phyloP scores from a whole-genome alignment of 2,797 vertebrate genomes.

The Enteromius viviparus region DNA sequence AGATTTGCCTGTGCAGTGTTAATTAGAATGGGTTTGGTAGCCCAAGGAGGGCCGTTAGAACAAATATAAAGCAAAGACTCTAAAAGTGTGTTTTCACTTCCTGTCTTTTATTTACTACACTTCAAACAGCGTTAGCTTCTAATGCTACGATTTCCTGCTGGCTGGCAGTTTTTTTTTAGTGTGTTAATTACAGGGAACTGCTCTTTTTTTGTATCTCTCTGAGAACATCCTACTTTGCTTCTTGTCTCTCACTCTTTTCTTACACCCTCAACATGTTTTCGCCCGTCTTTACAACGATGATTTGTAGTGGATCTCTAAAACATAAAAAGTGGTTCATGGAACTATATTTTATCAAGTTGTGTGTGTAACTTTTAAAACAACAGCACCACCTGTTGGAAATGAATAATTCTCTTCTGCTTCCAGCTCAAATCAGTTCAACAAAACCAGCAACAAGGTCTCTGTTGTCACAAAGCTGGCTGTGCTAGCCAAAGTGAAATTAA shows the following conservation, averaged over 20 bases:
- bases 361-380: conserved; percentile 19
- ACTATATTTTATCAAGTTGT: not conserved
- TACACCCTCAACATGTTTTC: not conserved
- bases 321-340: not conserved
- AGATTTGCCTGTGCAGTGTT: not conserved
- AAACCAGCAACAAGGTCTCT: conserved; percentile 81
- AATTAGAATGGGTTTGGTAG: not conserved
- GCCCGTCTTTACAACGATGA: not conserved
- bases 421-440: conserved; percentile 92
- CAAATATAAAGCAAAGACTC: conserved; percentile 1
- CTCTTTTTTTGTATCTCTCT: not conserved
- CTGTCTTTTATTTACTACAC: conserved; percentile 19
- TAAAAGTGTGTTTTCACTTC: not conserved
- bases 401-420: conserved; percentile 55
- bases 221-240: not conserved
- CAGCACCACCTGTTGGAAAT: conserved; percentile 49
- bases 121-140: not conserved
- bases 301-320: not conserved
- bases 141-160: conserved; percentile 6
- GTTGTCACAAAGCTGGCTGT: conserved; percentile 86
- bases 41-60: not conserved
- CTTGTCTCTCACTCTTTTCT: not conserved
- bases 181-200: conserved; percentile 2
- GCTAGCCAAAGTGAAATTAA: conserved; percentile 88
- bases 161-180: not conserved